These are phyloP conservation scores for Montipora capricornis DNA, from an alignment of 64 coral and sea anemone genomes.

Conservation along the genomic window DNA sequence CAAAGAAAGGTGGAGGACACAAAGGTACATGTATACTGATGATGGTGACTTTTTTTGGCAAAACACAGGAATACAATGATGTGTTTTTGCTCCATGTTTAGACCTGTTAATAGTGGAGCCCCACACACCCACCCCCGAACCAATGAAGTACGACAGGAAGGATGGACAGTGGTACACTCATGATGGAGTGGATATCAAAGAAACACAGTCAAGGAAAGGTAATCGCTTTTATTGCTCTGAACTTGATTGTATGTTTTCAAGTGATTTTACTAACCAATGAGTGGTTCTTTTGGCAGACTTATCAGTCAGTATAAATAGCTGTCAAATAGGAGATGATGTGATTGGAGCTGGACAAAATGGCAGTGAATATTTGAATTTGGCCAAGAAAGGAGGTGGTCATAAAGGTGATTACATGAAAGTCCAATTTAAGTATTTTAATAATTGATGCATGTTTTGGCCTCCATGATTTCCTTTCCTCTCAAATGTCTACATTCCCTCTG, in stretches of 20 bases:
- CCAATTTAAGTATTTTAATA: no score
- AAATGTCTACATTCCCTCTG: no score
- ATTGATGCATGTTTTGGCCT: no score
- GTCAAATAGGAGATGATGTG: not conserved
- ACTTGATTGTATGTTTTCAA: not conserved
- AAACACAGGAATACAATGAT: not conserved
- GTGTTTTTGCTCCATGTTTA: not conserved
- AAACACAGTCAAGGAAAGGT: constrained; percentile 63
- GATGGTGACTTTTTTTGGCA: not conserved
- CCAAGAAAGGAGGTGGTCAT: constrained; percentile 72
- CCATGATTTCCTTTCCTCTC: no score
- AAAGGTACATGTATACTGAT: constrained; percentile 27
- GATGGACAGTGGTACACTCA: constrained; percentile 73
- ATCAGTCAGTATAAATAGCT: not conserved
- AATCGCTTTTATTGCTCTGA: not conserved
- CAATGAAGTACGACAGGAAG: constrained; percentile 39
- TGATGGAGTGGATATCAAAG: constrained; percentile 47
- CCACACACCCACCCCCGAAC: constrained; percentile 53
- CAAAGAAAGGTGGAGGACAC: constrained; percentile 70
- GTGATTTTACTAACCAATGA: not conserved
- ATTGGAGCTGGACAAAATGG: constrained; percentile 22
- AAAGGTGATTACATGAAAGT: constrained; percentile 31
- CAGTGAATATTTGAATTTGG: constrained; percentile 19
- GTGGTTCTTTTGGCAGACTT: not conserved
- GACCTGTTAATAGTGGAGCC: constrained; percentile 55